Percentiles rank a stretch among this genome's conserved stretches.
phyloP scores from a whole-genome alignment of 2,888 invertebrate species.

The Meiosimyza decipiens region DNA sequence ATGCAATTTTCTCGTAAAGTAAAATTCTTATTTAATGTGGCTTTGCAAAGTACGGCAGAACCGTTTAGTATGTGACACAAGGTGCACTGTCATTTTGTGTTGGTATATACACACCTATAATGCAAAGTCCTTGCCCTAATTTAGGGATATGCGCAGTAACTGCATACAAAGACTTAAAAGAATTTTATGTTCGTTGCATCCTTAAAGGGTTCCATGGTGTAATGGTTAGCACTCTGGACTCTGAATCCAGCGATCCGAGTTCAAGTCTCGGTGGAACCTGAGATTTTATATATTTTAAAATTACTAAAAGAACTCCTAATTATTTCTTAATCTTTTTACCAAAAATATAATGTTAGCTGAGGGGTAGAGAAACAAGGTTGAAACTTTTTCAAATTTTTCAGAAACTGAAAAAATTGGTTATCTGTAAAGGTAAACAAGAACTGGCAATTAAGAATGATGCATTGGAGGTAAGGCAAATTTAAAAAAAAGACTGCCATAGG shows the following conservation, averaged over 20 bases:
- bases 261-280: constrained; percentile 64
- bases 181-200: not conserved
- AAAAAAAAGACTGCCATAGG: no score
- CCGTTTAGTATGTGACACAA: not conserved
- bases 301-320: no score
- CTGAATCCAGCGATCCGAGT: constrained; percentile 65
- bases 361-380: not conserved
- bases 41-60: not conserved
- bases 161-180: not conserved
- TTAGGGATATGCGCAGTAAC: constrained; percentile 31
- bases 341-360: no score
- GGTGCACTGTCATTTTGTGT: not conserved
- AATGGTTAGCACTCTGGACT: constrained; percentile 65
- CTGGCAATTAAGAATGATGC: no score
- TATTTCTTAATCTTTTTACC: no score
- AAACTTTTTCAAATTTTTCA: not conserved
- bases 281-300: constrained; percentile 9
- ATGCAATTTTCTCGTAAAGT: no score
- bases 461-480: no score
- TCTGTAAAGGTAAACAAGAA: no score
- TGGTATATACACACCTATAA: not conserved
- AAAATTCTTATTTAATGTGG: not conserved
- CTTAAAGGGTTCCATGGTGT: constrained; percentile 59
- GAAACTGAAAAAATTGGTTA: no score
- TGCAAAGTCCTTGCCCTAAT: not conserved